phyloP scores from a whole-genome alignment of 2,113 vertebrate species.

The Trochalopteron elliotii region DNA sequence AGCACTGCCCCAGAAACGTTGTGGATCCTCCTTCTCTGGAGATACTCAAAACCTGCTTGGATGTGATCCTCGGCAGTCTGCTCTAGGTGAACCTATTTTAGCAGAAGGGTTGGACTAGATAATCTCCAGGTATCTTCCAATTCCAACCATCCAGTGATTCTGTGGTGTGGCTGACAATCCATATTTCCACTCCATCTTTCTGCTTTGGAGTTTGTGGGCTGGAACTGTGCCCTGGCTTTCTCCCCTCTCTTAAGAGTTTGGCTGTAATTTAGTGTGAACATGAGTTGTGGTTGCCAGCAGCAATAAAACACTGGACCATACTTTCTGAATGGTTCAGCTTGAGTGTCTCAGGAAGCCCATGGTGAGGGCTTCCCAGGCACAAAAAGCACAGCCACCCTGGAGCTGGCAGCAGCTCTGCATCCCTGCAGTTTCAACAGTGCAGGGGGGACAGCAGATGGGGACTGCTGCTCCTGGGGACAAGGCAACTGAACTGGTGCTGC shows the following conservation, averaged over 20 bases:
- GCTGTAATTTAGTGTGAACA: background rate
- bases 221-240: background rate
- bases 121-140: background rate
- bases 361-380: background rate
- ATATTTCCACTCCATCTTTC: background rate
- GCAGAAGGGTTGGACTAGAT: background rate
- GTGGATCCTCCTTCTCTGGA: background rate
- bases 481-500: background rate
- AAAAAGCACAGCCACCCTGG: background rate
- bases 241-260: background rate
- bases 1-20: background rate
- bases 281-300: background rate
- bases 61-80: background rate
- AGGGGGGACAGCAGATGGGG: background rate
- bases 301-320: background rate
- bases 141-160: background rate
- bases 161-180: background rate
- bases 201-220: background rate
- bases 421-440: background rate
- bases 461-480: background rate
- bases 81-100: background rate
- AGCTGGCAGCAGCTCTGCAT: background rate
- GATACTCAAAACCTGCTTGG: background rate
- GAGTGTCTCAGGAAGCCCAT: background rate
- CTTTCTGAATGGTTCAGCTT: background rate